phyloP scores from a whole-genome alignment of 2,888 invertebrate genomes.

The Busseola fusca region DNA sequence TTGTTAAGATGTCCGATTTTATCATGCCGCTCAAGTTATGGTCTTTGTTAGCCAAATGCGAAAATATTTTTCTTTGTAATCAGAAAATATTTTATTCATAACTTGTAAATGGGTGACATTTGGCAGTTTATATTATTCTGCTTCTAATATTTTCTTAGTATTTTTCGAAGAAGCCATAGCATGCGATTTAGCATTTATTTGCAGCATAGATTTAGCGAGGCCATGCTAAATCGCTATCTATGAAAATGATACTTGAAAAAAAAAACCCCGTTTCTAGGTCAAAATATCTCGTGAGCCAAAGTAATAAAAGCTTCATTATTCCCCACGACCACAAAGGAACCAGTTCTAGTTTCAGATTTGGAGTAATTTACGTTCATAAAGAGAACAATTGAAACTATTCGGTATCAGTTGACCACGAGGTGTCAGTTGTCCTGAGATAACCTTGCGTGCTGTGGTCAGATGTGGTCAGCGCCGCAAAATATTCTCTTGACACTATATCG shows the following conservation, averaged over 20 bases:
- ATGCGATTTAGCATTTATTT: too few species aligned
- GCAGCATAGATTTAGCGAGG: too few species aligned
- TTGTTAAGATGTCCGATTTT: constrained; percentile 51
- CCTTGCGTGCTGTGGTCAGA: constrained; percentile 70
- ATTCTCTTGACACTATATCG: constrained; percentile 31
- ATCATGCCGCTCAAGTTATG: constrained; percentile 41
- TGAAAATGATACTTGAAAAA: background rate
- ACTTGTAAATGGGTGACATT: constrained; percentile 25
- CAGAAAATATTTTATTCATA: constrained; percentile 39
- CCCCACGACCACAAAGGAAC: constrained; percentile 22
- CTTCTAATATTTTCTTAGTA: background rate
- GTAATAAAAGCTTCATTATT: constrained; percentile 33
- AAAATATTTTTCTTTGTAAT: constrained; percentile 36
- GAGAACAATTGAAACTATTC: constrained; percentile 62
- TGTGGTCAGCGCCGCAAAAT: constrained; percentile 66
- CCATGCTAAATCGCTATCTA: background rate
- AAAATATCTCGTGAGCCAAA: constrained; percentile 23
- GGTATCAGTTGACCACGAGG: constrained; percentile 70
- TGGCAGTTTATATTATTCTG: constrained; percentile 25
- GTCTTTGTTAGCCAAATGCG: constrained; percentile 36
- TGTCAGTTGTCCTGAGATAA: constrained; percentile 73
- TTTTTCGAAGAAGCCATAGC: background rate
- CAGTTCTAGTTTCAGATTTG: constrained; percentile 32
- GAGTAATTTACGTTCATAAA: constrained; percentile 32
- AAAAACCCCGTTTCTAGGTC: constrained; percentile 9